A percentile compares a stretch with the other conserved stretches of the same genome.
Evolutionary conservation across 2,888 invertebrate species (phyloP).

Genomic region (Ceraclea dissimilis): DNA sequence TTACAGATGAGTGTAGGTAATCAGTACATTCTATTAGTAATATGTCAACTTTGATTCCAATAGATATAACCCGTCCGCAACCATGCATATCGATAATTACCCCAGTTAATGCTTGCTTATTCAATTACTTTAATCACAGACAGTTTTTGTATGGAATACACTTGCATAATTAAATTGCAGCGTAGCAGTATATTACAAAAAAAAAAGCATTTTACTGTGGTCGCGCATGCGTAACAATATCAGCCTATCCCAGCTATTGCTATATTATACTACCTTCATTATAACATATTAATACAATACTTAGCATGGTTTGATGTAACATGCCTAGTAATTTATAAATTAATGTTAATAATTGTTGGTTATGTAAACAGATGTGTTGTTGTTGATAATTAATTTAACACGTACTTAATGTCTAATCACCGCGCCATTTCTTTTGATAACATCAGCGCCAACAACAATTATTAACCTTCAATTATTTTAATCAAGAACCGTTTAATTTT

Average conservation of each 20-base stretch:
- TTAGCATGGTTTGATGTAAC: background rate
- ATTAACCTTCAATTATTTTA: slow-evolving; percentile 1
- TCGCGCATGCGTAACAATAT: slow-evolving; percentile 15
- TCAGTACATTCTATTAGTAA: background rate
- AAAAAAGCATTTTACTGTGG: slow-evolving; percentile 6
- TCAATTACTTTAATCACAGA: slow-evolving; percentile 24
- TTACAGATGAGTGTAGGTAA: no score
- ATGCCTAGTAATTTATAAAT: background rate
- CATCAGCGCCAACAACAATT: background rate
- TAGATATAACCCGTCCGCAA: background rate
- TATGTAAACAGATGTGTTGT: background rate
- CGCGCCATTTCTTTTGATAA: slow-evolving; percentile 1
- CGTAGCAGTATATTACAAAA: no score
- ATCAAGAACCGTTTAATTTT: background rate
- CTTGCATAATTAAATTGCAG: slow-evolving; percentile 21
- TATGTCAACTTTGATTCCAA: background rate
- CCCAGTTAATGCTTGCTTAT: slow-evolving; percentile 24
- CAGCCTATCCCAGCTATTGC: background rate
- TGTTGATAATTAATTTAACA: background rate
- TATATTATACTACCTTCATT: no score
- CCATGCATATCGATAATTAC: slow-evolving; percentile 24
- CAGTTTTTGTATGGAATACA: slow-evolving; percentile 19
- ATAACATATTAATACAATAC: background rate
- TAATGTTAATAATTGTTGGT: background rate
- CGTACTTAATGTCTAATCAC: background rate